A percentile compares a stretch with the other conserved stretches of the same genome.
These are phyloP conservation scores for Propsilocerus akamusi DNA, from an alignment of 1,140 invertebrate genomes.

Conservation along the genomic window DNA sequence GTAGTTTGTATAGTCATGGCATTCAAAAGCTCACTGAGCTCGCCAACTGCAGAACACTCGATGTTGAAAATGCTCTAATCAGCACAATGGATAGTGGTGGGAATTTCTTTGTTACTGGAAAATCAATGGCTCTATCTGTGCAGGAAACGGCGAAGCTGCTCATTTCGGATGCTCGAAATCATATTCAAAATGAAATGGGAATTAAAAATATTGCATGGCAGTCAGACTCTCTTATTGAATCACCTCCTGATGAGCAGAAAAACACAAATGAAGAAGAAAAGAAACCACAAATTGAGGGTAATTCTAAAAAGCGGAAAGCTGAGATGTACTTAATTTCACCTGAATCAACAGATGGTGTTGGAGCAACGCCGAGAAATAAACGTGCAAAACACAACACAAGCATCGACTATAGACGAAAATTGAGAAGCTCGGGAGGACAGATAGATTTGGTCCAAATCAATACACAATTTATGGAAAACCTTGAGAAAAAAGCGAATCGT, in stretches of 20 bases:
- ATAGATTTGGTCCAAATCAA: no score
- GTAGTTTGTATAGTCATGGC: constrained; percentile 70
- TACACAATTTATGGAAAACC: no score
- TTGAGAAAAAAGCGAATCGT: no score
- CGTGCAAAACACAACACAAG: no score
- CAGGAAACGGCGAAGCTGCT: constrained; percentile 62
- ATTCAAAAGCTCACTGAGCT: constrained; percentile 59
- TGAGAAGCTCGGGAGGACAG: no score
- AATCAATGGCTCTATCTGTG: constrained; percentile 49
- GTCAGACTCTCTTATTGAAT: no score
- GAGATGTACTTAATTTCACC: not conserved
- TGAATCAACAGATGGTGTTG: no score
- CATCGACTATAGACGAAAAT: no score
- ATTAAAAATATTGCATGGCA: constrained; percentile 36
- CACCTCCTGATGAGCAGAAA: not conserved
- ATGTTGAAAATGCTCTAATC: constrained; percentile 57
- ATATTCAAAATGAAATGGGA: constrained; percentile 42
- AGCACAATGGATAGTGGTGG: constrained; percentile 48
- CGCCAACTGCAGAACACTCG: constrained; percentile 44
- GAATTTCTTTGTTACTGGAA: constrained; percentile 67
- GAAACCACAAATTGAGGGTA: not conserved
- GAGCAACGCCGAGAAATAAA: no score
- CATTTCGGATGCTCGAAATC: constrained; percentile 58
- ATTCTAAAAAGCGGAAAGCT: not conserved
- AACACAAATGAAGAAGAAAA: not conserved